Base-by-base conservation (phyloP, 2,888 invertebrate genomes). In the Caenorhabditis sp. region DNA sequence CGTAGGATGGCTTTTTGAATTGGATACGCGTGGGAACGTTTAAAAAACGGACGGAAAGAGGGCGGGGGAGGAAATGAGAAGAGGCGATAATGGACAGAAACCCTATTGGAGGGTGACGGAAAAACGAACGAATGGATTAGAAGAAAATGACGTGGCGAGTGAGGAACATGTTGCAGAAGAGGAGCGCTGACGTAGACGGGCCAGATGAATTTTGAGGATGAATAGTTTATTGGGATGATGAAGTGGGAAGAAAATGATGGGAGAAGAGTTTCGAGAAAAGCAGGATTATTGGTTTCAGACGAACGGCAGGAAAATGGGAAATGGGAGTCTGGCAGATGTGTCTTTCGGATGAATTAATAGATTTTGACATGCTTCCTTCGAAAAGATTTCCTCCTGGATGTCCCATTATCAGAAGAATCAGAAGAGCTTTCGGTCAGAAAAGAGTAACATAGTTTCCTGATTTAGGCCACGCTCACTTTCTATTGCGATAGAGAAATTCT, bases 21-120 rank as follows among this genome's bases (percentile, higher is more conserved):
- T 62, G 15, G 62, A 62, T 62, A 62, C 27, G 41, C 17, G 39
- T 52, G 62, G 41, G 62, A 62, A 39, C n/a, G 9, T 20, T 4
- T 11, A 45, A 45, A 45, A 45, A 24, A n/a, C n/a, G n/a, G n/a
- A n/a, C 7, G 1, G 22, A 6, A 27, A 2, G 48, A 27, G 48
- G n/a, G 50, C 32, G 50, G 50, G 27, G 27, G 27, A 32, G 27
- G 27, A 22, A 8, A 52, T 5, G 22, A 4, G 1, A 22, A 35
- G 15, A 11, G 22, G 9, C 35, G 17, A 20, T 13, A 8, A 22
- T 20, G 17, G 32, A 35, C 11, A 15, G 52, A 52, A 50, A 50
- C 50, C 50, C 50, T 32, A n/a, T n/a, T n/a, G n/a, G n/a, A n/a
- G n/a, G 5, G 15, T 11, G 46, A 17, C 13, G 9, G 17, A 30